Base-by-base conservation (phyloP, 2,888 invertebrate species). In the Parascotia fuliginaria region DNA sequence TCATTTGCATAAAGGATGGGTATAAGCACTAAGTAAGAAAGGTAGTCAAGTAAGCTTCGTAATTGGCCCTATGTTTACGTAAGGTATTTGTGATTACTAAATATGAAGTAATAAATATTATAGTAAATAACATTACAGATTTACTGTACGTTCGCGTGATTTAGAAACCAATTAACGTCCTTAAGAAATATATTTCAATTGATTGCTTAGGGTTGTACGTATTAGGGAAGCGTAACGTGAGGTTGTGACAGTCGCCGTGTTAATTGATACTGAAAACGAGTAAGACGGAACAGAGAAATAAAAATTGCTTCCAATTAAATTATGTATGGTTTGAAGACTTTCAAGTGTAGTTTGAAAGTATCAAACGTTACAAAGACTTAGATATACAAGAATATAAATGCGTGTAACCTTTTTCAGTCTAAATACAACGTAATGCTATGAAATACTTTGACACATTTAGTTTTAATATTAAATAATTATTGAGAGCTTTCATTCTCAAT, bases 81-180 rank as follows among this genome's bases (percentile, higher is more conserved):
- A 62, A 65, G 67, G 55, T 51, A 48, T 59, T 59, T 65, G 66
- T 62, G 54, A 56, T 60, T 63, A 54, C 38, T 45, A 45, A 38
- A 52, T 53, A 59, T 49, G 50, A 48, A 65, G 39, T 49, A 63
- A 61, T 60, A 66, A 66, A 72, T 69, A 57, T 61, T 65, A 62
- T 59, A 62, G 63, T 63, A 65, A 65, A 61, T 57, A 60, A 66
- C 54, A 51, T 54, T 54, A 45, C 38, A 42, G 61, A 62, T 59
- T 65, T 67, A 61, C 53, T 62, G 60, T 53, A 56, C 55, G 32
- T 55, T 73, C 33, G 72, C 73, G 69, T 73, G 73, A 69, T 72
- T 67, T 50, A 55, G 49, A 34, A 60, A 54, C 60, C 69, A 72
- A 73, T 72, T 73, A 69, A 51, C 62, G 65, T 64, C 54, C 45